These are phyloP conservation scores for Parambassis ranga DNA, from an alignment of 2,797 vertebrate species.

Conservation along the genomic window DNA sequence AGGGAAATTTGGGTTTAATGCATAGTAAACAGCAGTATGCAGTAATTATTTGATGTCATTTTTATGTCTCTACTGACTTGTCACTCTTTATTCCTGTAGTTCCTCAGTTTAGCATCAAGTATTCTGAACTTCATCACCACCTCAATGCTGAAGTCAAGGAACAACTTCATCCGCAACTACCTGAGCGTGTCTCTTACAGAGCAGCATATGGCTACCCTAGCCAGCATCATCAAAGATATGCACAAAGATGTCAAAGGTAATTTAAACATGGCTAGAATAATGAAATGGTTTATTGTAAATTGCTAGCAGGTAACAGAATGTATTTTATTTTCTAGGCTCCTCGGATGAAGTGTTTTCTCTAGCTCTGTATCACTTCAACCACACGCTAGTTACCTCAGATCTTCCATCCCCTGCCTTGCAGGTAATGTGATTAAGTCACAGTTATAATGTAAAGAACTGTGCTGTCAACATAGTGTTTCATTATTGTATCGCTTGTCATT, in stretches of 20 bases:
- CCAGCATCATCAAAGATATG: constrained; percentile 98
- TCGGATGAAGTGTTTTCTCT: constrained; percentile 97
- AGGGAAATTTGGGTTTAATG: no score
- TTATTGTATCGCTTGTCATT: constrained; percentile 30
- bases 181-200: constrained; percentile 95
- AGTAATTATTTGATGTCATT: background rate
- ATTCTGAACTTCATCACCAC: constrained; percentile 97
- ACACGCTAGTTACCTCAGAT: constrained; percentile 96
- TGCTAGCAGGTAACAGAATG: no score
- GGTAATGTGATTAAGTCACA: constrained; percentile 81
- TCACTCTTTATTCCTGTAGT: constrained; percentile 76
- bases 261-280: no score
- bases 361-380: constrained; percentile 97
- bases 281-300: no score
- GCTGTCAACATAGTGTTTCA: no score
- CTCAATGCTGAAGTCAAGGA: constrained; percentile 97
- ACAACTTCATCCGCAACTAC: constrained; percentile 98
- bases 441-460: no score
- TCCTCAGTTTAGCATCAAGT: constrained; percentile 94
- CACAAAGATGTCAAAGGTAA: constrained; percentile 99
- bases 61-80: background rate
- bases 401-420: constrained; percentile 94
- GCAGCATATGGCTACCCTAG: constrained; percentile 96
- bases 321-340: constrained; percentile 78
- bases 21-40: background rate